Evolutionary conservation across 2,888 invertebrate genomes (phyloP).

Genomic region (Euspilapteryx auroguttella): DNA sequence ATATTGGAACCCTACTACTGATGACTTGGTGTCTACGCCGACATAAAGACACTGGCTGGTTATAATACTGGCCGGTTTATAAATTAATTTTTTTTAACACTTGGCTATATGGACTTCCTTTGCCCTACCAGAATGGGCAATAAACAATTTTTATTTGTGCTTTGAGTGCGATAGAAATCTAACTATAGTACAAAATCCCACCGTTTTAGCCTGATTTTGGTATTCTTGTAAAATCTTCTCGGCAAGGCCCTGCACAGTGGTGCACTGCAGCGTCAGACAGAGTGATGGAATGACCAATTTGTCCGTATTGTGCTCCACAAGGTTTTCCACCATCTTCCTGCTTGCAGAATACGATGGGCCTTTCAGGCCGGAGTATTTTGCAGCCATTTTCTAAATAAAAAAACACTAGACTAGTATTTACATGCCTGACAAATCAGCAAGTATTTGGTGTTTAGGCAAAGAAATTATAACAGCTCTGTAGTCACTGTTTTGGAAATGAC

Average conservation of each 20-base stretch:
- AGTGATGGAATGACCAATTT: slow-evolving; percentile 51
- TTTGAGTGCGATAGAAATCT: too few relatives aligned
- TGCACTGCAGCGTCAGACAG: slow-evolving; percentile 62
- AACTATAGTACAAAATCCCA: too few relatives aligned
- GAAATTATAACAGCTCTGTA: background rate
- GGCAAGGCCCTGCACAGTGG: slow-evolving; percentile 39
- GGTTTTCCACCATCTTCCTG: slow-evolving; percentile 61
- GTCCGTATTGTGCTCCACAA: slow-evolving; percentile 57
- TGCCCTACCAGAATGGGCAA: too few relatives aligned
- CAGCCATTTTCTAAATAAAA: slow-evolving; percentile 51
- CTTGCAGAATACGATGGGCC: slow-evolving; percentile 55
- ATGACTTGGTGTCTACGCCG: too few relatives aligned
- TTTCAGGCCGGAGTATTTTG: slow-evolving; percentile 61
- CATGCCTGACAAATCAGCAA: background rate
- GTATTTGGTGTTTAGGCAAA: background rate
- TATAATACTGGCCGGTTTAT: too few relatives aligned
- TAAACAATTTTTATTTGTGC: slow-evolving; percentile 1
- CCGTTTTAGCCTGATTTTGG: slow-evolving; percentile 38
- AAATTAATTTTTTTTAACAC: too few relatives aligned
- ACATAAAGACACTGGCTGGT: too few relatives aligned
- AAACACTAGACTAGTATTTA: background rate
- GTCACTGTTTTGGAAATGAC: too few relatives aligned
- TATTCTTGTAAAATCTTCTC: slow-evolving; percentile 56
- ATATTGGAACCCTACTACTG: too few relatives aligned
- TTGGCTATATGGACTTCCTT: too few relatives aligned